Percentiles rank a stretch among this genome's conserved stretches.
phyloP scores from a whole-genome alignment of 2,797 vertebrate genomes.

The Limosa lapponica region DNA sequence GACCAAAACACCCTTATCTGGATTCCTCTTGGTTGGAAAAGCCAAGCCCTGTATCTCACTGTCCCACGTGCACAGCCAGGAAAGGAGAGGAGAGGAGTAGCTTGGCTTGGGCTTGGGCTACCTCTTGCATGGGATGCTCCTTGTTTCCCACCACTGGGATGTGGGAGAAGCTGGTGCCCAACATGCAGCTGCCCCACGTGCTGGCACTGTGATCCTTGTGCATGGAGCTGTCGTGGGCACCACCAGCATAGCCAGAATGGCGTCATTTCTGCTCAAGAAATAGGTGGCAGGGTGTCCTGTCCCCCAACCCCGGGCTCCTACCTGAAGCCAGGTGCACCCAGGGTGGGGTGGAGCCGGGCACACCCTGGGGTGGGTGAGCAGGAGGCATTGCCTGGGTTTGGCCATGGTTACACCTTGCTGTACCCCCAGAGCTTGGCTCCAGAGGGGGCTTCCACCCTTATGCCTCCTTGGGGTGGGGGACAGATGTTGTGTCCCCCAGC shows the following conservation, averaged over 20 bases:
- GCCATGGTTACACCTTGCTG: background rate
- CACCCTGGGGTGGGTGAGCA: accelerated
- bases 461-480: background rate
- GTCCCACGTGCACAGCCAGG: background rate
- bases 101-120: too few species aligned
- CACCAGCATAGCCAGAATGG: accelerated
- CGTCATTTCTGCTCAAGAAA: background rate
- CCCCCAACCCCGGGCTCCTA: accelerated
- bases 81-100: accelerated
- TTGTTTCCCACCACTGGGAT: accelerated
- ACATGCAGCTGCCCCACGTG: accelerated
- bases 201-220: accelerated
- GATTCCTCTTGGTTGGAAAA: background rate
- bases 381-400: background rate
- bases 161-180: background rate
- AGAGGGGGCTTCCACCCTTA: background rate
- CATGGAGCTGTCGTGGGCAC: accelerated
- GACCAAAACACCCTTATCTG: background rate
- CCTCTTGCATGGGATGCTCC: background rate
- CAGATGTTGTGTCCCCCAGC: background rate
- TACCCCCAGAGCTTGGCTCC: background rate
- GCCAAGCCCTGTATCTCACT: accelerated
- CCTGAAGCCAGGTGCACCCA: background rate
- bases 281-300: background rate
- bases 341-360: background rate